Evolutionary conservation across 2,797 vertebrate species (phyloP).

Genomic region (Alectoris magna): DNA sequence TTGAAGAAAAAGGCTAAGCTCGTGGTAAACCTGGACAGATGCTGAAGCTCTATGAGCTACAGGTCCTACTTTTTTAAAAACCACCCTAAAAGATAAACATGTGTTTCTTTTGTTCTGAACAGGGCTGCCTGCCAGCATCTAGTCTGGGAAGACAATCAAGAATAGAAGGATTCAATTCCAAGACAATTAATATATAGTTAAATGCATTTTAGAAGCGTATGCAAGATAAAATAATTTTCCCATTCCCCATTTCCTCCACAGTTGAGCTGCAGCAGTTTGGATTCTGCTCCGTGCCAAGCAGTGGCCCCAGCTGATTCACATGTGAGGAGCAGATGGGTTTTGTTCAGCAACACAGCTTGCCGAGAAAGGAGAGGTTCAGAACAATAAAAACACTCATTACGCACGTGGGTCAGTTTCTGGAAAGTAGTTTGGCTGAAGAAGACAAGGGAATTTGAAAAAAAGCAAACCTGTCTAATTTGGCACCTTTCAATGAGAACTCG

Average conservation of each 20-base stretch:
- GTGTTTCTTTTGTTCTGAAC: not conserved
- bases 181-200: conserved; percentile 25
- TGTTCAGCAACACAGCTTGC: not conserved
- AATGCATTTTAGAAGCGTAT: conserved; percentile 9
- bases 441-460: not conserved
- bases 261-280: conserved; percentile 9
- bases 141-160: conserved; percentile 42
- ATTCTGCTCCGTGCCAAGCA: not conserved
- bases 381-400: not conserved
- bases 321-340: conserved; percentile 3
- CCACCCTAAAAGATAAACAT: not conserved
- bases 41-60: not conserved
- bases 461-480: not conserved
- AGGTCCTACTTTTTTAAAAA: not conserved
- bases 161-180: conserved; percentile 37
- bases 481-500: not conserved
- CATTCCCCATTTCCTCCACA: conserved; percentile 5
- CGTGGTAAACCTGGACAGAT: not conserved
- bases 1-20: not conserved
- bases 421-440: not conserved
- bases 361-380: conserved; percentile 11
- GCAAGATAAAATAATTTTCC: not conserved
- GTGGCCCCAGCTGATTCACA: conserved; percentile 31
- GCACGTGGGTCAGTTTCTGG: not conserved
- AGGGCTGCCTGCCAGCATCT: not conserved